Evolutionary conservation across 2,888 invertebrate species (phyloP).

Genomic region (Ligdia adustata): DNA sequence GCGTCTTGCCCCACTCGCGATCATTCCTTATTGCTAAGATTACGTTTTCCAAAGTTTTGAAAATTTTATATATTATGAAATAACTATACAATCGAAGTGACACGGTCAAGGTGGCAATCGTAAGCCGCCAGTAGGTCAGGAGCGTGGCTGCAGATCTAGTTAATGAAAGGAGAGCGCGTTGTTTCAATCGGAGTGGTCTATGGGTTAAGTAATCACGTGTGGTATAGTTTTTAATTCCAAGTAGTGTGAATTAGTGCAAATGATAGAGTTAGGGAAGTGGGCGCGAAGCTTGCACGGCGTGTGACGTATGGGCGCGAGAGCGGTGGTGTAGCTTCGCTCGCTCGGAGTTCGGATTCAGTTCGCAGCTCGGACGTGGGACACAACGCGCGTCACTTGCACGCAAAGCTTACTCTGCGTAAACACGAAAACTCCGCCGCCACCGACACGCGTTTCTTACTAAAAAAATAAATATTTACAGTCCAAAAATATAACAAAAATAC

Average conservation of each 20-base stretch:
- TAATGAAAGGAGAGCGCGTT: not conserved
- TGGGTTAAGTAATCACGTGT: no score
- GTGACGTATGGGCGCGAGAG: slow-evolving; percentile 36
- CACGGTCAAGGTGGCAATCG: no score
- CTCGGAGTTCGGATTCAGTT: slow-evolving; percentile 53
- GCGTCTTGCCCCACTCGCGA: slow-evolving; percentile 70
- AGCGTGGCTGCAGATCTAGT: slow-evolving; percentile 9
- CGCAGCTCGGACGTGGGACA: slow-evolving; percentile 49
- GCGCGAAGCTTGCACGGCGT: slow-evolving; percentile 34
- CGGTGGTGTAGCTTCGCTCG: slow-evolving; percentile 30
- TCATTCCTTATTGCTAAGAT: slow-evolving; percentile 56
- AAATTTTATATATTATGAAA: slow-evolving; percentile 50
- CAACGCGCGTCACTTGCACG: slow-evolving; percentile 49
- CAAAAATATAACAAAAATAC: slow-evolving; percentile 1
- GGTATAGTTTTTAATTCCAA: not conserved
- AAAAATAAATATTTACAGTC: slow-evolving; percentile 20
- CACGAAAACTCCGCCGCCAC: slow-evolving; percentile 48
- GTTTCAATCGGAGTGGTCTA: no score
- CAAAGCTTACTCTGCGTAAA: slow-evolving; percentile 43
- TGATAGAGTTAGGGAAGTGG: slow-evolving; percentile 34
- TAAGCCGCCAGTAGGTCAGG: slow-evolving; percentile 26
- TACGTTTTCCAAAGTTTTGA: slow-evolving; percentile 60
- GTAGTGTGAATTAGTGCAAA: slow-evolving; percentile 15
- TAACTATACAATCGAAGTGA: slow-evolving; percentile 32
- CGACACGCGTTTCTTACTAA: slow-evolving; percentile 37